phyloP scores from a whole-genome alignment of 2,888 invertebrate genomes.

The Drosophila kanekoi region DNA sequence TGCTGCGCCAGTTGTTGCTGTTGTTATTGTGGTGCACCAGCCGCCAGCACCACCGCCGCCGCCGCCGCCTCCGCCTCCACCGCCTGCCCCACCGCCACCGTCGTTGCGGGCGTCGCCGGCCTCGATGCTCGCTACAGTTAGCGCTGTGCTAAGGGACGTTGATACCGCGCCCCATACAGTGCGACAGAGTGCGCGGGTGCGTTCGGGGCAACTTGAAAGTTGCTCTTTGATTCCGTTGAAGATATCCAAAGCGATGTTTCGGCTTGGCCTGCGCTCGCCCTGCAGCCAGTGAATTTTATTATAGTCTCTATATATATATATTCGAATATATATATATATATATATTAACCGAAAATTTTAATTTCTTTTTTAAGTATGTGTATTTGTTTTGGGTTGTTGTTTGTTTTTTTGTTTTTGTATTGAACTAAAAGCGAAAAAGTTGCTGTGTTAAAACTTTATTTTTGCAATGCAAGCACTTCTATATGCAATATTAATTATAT shows the following conservation, averaged over 20 bases:
- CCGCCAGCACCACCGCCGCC: constrained; percentile 49
- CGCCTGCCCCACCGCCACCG: constrained; percentile 62
- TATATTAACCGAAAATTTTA: constrained; percentile 36
- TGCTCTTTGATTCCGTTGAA: constrained; percentile 84
- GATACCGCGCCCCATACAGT: constrained; percentile 83
- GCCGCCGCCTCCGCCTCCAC: constrained; percentile 47
- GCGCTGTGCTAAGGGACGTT: constrained; percentile 80
- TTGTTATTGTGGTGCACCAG: constrained; percentile 45
- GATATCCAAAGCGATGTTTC: constrained; percentile 83
- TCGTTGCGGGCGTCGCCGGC: constrained; percentile 65
- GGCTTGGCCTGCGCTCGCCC: constrained; percentile 44
- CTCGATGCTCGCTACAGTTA: constrained; percentile 73
- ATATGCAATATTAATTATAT: constrained; percentile 47
- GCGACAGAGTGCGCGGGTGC: constrained; percentile 82
- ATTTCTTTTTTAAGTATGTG: constrained; percentile 12
- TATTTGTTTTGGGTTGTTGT: constrained; percentile 1
- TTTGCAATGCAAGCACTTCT: constrained; percentile 68
- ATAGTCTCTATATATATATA: constrained; percentile 8
- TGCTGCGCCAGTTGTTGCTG: constrained; percentile 32
- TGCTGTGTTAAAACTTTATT: constrained; percentile 54
- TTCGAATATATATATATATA: not conserved
- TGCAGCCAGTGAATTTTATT: constrained; percentile 54
- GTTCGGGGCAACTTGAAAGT: constrained; percentile 85
- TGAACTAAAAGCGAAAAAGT: constrained; percentile 43
- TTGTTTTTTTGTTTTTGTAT: constrained; percentile 13